Conservation (phyloP, 2,797 vertebrate genomes). For the Myripristis jacobus region DNA sequence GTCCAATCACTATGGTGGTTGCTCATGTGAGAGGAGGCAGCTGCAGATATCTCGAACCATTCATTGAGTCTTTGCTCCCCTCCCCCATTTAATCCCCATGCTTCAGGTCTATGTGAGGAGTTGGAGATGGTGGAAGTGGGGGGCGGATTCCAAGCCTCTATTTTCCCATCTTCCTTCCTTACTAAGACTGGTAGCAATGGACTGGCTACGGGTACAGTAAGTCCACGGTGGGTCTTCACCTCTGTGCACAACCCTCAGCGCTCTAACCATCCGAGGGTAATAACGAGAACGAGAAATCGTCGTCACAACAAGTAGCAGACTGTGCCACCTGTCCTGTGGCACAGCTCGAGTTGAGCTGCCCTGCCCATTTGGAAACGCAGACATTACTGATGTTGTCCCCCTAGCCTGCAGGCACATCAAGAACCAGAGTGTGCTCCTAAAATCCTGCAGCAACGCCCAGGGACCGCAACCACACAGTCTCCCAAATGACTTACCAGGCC, state of each 20-base stretch:
- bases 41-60: conserved; percentile 74
- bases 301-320: conserved; percentile 51
- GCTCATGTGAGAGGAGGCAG: conserved; percentile 75
- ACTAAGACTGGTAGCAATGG: conserved; percentile 15
- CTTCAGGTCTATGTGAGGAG: conserved; percentile 74
- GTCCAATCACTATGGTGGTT: conserved; percentile 69
- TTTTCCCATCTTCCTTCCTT: conserved; percentile 40
- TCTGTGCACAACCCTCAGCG: conserved; percentile 21
- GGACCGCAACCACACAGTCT: conserved; percentile 72
- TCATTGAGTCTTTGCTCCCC: conserved; percentile 78
- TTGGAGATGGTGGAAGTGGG: conserved; percentile 63
- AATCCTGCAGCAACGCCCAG: conserved; percentile 83
- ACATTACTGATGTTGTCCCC: conserved; percentile 47
- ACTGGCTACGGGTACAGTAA: conserved; percentile 11
- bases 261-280: conserved; percentile 27
- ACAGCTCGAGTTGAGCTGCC: conserved; percentile 62
- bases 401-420: conserved; percentile 61
- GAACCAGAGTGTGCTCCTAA: conserved; percentile 53
- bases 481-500: conserved; percentile 69
- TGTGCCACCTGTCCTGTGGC: conserved; percentile 62
- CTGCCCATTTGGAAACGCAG: conserved; percentile 43
- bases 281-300: conserved; percentile 42
- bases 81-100: conserved; percentile 79
- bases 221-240: background rate
- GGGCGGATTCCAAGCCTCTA: conserved; percentile 41